Evolutionary conservation across 2,888 invertebrate species (phyloP).

Genomic region (Argyresthia albistria): DNA sequence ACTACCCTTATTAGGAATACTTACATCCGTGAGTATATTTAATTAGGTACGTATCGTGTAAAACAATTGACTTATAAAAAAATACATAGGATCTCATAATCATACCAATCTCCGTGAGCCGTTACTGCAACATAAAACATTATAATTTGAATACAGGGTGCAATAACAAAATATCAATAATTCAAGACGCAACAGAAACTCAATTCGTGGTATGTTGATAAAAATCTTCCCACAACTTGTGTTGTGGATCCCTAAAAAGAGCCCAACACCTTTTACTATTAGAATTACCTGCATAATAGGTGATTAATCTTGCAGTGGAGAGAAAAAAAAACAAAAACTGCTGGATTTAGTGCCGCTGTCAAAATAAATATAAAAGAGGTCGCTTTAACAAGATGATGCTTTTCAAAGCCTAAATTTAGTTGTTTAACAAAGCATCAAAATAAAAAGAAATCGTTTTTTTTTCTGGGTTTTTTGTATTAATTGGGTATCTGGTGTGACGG

Average conservation of each 20-base stretch:
- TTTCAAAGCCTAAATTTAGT: constrained; percentile 54
- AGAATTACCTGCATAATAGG: constrained; percentile 61
- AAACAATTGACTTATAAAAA: no score
- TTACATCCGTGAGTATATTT: no score
- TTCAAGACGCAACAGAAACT: background rate
- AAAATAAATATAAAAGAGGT: constrained; percentile 48
- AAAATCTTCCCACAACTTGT: constrained; percentile 1
- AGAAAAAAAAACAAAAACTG: constrained; percentile 33
- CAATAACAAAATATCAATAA: no score
- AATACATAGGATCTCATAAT: no score
- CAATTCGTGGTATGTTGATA: constrained; percentile 1
- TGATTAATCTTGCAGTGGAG: constrained; percentile 48
- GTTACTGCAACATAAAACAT: no score
- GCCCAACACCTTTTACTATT: constrained; percentile 51
- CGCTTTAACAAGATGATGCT: constrained; percentile 32
- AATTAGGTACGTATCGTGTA: no score
- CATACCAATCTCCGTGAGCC: no score
- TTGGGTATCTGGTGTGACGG: constrained; percentile 40
- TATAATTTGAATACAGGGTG: no score
- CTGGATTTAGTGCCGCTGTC: constrained; percentile 51
- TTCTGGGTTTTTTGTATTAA: constrained; percentile 38
- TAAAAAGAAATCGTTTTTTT: constrained; percentile 26
- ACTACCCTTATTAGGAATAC: no score
- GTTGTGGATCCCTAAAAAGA: constrained; percentile 23
- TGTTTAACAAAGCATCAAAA: constrained; percentile 60